phyloP scores from a whole-genome alignment of 2,888 invertebrate genomes.

The Sycophila texana region DNA sequence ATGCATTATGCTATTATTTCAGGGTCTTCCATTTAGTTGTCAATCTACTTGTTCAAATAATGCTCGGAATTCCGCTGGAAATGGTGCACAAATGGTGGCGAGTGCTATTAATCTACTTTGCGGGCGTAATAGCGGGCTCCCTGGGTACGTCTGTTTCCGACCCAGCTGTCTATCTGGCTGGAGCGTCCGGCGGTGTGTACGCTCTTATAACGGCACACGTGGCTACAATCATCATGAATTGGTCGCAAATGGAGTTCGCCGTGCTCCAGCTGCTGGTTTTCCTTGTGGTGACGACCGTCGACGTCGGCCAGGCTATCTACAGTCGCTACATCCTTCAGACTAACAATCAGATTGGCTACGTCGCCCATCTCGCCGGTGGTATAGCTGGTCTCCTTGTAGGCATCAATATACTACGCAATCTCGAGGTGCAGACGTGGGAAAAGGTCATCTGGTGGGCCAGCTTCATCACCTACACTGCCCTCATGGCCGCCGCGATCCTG shows the following conservation, averaged over 20 bases:
- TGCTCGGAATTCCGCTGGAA: constrained; percentile 95
- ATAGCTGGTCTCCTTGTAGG: constrained; percentile 90
- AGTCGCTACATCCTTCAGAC: constrained; percentile 86
- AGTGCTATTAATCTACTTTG: constrained; percentile 87
- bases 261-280: constrained; percentile 90
- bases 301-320: constrained; percentile 94
- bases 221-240: constrained; percentile 95
- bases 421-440: constrained; percentile 89
- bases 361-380: constrained; percentile 95
- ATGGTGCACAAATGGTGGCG: constrained; percentile 98
- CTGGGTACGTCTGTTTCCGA: constrained; percentile 88
- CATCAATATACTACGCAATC: constrained; percentile 88
- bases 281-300: constrained; percentile 86
- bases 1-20: constrained; percentile 59
- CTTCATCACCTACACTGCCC: constrained; percentile 81
- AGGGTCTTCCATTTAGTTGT: constrained; percentile 92
- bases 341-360: constrained; percentile 91
- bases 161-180: constrained; percentile 89
- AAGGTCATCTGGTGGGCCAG: constrained; percentile 89
- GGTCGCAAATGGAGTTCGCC: constrained; percentile 97
- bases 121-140: constrained; percentile 91
- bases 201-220: constrained; percentile 95
- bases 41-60: constrained; percentile 93
- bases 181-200: constrained; percentile 97
- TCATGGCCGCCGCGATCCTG: constrained; percentile 85